Evolutionary conservation across 1,140 invertebrate species (phyloP).

Genomic region (Lutraria rhynchaena): DNA sequence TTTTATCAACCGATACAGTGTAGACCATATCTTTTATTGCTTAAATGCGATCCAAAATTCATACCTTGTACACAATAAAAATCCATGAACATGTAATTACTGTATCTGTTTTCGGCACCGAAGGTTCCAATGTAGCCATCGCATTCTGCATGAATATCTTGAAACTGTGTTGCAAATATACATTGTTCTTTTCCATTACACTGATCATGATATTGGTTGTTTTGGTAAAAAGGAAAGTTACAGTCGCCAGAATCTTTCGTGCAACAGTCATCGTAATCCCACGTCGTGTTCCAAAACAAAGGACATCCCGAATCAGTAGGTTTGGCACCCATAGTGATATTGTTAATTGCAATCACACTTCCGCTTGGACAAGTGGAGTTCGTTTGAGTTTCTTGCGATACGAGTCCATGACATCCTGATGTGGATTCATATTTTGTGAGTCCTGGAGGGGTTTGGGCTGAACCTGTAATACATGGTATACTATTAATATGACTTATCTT

Average conservation of each 20-base stretch:
- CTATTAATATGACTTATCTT: no score
- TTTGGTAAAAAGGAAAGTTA: constrained; percentile 1
- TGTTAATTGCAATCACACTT: background rate
- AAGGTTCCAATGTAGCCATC: background rate
- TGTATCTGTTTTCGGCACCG: background rate
- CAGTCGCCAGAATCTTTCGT: background rate
- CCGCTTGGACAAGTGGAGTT: constrained; percentile 9
- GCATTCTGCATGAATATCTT: background rate
- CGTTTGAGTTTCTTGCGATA: background rate
- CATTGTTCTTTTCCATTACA: background rate
- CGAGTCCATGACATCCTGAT: background rate
- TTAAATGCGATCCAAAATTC: no score
- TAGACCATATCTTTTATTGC: no score
- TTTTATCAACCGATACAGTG: no score
- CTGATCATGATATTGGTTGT: background rate
- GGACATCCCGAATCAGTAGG: background rate
- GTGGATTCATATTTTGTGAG: background rate
- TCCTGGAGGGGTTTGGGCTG: background rate
- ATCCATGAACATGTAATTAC: constrained; percentile 13
- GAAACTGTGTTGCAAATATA: background rate
- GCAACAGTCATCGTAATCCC: background rate
- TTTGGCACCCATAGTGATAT: constrained; percentile 11
- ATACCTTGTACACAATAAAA: constrained; percentile 15
- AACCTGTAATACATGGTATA: no score
- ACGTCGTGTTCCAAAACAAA: background rate